Percentiles rank a stretch among this genome's conserved stretches.
Conservation (phyloP, 2,888 invertebrate genomes). For the Bibio marci region DNA sequence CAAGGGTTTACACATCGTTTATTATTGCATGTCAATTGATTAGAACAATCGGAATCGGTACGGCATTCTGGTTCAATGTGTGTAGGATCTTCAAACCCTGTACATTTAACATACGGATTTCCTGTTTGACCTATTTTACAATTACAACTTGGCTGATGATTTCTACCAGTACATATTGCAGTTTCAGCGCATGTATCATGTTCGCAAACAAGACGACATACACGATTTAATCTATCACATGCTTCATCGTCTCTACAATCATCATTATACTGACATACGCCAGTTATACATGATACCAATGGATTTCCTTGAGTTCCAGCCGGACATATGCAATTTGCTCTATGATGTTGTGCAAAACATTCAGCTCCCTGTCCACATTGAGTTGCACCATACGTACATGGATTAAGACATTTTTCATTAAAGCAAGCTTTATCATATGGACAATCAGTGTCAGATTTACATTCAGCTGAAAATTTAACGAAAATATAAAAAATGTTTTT, state of each 20-base stretch:
- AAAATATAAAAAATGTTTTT: neutral
- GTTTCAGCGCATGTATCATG: conserved; percentile 64
- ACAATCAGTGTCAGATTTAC: conserved; percentile 60
- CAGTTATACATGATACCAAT: conserved; percentile 61
- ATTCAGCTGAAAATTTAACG: conserved; percentile 53
- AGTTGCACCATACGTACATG: conserved; percentile 45
- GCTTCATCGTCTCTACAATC: conserved; percentile 74
- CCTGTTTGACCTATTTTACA: conserved; percentile 62
- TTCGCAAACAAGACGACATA: conserved; percentile 67
- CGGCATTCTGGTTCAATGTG: conserved; percentile 43
- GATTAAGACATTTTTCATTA: conserved; percentile 62
- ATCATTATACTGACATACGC: conserved; percentile 73
- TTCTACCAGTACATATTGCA: conserved; percentile 55
- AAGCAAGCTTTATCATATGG: conserved; percentile 69
- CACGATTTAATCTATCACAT: conserved; percentile 66
- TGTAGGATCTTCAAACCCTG: conserved; percentile 30
- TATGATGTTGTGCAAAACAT: conserved; percentile 58
- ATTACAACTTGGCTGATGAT: conserved; percentile 60
- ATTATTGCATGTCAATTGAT: conserved; percentile 60
- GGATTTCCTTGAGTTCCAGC: conserved; percentile 74
- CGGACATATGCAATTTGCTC: conserved; percentile 68
- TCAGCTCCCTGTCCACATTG: conserved; percentile 66
- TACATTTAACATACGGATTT: conserved; percentile 59
- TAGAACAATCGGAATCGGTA: conserved; percentile 58
- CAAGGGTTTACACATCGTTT: conserved; percentile 64